Percentiles rank a stretch among this genome's conserved stretches.
These are phyloP conservation scores for Argya squamiceps DNA, from an alignment of 2,797 vertebrate species.

Conservation along the genomic window DNA sequence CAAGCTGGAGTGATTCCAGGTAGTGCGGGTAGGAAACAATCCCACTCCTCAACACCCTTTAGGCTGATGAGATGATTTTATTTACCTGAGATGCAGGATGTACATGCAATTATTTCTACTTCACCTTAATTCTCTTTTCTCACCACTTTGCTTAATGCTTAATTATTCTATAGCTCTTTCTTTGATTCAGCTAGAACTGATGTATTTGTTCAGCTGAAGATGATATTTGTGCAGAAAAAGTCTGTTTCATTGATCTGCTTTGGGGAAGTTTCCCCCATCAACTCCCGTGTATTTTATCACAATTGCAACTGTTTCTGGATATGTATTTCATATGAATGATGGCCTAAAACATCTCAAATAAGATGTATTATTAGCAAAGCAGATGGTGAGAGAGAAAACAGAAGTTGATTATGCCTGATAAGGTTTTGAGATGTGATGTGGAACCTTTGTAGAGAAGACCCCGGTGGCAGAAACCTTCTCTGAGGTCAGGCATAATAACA, in stretches of 20 bases:
- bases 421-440: neutral
- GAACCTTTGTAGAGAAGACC: neutral
- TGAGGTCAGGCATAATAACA: neutral
- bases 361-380: neutral
- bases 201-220: neutral
- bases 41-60: neutral
- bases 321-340: neutral
- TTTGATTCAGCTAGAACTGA: neutral
- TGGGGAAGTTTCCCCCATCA: neutral
- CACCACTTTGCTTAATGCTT: neutral
- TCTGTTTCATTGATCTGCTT: neutral
- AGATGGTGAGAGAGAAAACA: neutral
- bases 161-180: neutral
- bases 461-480: neutral
- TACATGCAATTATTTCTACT: neutral
- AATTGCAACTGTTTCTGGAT: neutral
- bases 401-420: neutral
- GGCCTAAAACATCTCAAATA: neutral
- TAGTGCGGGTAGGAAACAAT: neutral
- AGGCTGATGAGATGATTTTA: neutral
- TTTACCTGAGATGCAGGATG: neutral
- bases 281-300: fast-evolving
- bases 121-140: neutral
- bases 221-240: neutral
- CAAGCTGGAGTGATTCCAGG: neutral